A percentile compares a stretch with the other conserved stretches of the same genome.
Conservation (phyloP, 2,888 invertebrate genomes). For the Dasypogon diadema region DNA sequence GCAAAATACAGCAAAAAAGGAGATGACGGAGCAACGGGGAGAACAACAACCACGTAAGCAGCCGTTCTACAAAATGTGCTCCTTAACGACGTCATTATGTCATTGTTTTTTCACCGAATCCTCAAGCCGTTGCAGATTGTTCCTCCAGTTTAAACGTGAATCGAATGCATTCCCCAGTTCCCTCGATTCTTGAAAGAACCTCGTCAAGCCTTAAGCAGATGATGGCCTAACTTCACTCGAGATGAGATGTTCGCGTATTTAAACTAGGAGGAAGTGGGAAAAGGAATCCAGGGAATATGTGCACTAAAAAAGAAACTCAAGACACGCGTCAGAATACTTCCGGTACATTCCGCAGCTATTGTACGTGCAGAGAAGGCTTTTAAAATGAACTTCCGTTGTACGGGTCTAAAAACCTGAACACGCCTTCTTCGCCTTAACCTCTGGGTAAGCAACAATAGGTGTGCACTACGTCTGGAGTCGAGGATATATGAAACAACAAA, state of each 20-base stretch:
- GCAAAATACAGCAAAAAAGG: constrained; percentile 52
- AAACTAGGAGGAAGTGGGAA: constrained; percentile 51
- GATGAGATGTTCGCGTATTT: constrained; percentile 38
- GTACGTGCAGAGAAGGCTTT: constrained; percentile 51
- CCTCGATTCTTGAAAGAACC: constrained; percentile 44
- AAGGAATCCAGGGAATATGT: constrained; percentile 51
- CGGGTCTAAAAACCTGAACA: constrained; percentile 52
- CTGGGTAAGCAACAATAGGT: constrained; percentile 43
- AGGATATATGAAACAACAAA: constrained; percentile 21
- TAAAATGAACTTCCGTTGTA: constrained; percentile 56
- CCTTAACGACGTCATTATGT: constrained; percentile 56
- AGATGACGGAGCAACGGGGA: constrained; percentile 52
- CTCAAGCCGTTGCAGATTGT: constrained; percentile 48
- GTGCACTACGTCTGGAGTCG: constrained; percentile 26
- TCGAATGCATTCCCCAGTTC: constrained; percentile 50
- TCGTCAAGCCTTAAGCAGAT: constrained; percentile 42
- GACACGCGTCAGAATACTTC: constrained; percentile 61
- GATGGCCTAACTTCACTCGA: constrained; percentile 38
- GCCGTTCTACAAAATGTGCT: constrained; percentile 46
- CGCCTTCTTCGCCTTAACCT: constrained; percentile 53
- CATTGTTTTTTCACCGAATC: constrained; percentile 53
- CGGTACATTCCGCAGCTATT: constrained; percentile 57
- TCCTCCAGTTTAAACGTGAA: constrained; percentile 12
- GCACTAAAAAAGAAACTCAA: constrained; percentile 57
- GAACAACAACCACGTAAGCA: constrained; percentile 12